Percentiles rank a stretch among this genome's conserved stretches.
Evolutionary conservation across 2,888 invertebrate species (phyloP).

Genomic region (Mythimna pallens): DNA sequence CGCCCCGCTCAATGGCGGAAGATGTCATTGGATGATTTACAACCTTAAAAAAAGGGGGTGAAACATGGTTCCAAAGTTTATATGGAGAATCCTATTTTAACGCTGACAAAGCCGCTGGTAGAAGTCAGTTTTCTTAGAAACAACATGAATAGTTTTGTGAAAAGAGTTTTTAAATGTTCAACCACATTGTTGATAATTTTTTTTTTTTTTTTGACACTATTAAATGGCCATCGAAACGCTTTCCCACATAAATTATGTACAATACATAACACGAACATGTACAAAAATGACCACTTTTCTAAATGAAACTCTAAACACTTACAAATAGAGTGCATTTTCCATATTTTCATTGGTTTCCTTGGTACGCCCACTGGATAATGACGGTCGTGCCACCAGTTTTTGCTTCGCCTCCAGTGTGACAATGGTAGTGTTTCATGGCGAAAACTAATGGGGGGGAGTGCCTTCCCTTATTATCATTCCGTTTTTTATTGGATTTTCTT

Average conservation of each 20-base stretch:
- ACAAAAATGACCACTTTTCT: background rate
- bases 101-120: too few species aligned
- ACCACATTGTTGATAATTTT: background rate
- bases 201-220: background rate
- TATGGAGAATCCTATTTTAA: too few species aligned
- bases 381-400: conserved; percentile 43
- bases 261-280: conserved; percentile 4
- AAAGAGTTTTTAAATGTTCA: too few species aligned
- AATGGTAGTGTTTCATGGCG: conserved; percentile 51
- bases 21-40: too few species aligned
- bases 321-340: conserved; percentile 27
- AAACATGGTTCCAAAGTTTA: too few species aligned
- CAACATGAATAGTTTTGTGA: too few species aligned
- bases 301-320: conserved; percentile 3
- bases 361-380: conserved; percentile 56
- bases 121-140: too few species aligned
- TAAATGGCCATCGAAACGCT: conserved; percentile 24
- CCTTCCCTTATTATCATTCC: conserved; percentile 43
- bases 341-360: conserved; percentile 8
- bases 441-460: conserved; percentile 35
- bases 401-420: conserved; percentile 38
- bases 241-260: conserved; percentile 14
- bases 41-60: too few species aligned
- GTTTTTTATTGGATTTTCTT: conserved; percentile 17
- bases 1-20: too few species aligned